Evolutionary conservation across 1,140 invertebrate genomes (phyloP).

Genomic region (Halictus rubicundus): DNA sequence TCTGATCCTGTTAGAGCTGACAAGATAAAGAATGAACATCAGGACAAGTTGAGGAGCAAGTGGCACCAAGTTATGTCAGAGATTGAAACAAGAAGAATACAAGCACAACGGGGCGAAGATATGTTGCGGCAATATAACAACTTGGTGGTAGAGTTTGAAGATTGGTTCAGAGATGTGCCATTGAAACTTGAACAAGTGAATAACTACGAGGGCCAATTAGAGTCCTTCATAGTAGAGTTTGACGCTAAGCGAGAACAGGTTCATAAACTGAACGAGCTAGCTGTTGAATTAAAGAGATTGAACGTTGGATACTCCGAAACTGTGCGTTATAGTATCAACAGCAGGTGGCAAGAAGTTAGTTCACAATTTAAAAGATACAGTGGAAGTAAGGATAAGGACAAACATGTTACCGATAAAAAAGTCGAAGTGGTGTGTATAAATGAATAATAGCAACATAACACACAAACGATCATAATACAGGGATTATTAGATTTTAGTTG

Average conservation of each 20-base stretch:
- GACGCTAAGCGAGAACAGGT: constrained; percentile 78
- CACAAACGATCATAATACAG: too few relatives aligned
- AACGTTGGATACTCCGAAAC: constrained; percentile 76
- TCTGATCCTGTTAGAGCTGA: constrained; percentile 81
- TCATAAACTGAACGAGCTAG: constrained; percentile 79
- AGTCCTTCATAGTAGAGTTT: constrained; percentile 78
- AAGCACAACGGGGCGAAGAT: constrained; percentile 83
- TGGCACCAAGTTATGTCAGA: constrained; percentile 86
- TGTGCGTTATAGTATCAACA: constrained; percentile 74
- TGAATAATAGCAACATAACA: background rate
- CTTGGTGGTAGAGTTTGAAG: constrained; percentile 78
- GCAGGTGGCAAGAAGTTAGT: constrained; percentile 78
- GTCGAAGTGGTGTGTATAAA: constrained; percentile 72
- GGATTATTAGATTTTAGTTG: too few relatives aligned
- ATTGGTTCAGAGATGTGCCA: constrained; percentile 80
- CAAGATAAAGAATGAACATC: constrained; percentile 82
- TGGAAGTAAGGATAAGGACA: constrained; percentile 77
- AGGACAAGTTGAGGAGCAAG: constrained; percentile 84
- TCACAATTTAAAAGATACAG: constrained; percentile 80
- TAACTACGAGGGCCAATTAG: constrained; percentile 81
- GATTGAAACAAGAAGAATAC: constrained; percentile 82
- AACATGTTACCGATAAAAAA: constrained; percentile 77
- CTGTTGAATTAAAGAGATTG: constrained; percentile 78
- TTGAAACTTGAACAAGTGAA: constrained; percentile 81
- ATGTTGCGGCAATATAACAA: constrained; percentile 79